phyloP scores from a whole-genome alignment of 2,888 invertebrate species.

The Congeria kusceri region DNA sequence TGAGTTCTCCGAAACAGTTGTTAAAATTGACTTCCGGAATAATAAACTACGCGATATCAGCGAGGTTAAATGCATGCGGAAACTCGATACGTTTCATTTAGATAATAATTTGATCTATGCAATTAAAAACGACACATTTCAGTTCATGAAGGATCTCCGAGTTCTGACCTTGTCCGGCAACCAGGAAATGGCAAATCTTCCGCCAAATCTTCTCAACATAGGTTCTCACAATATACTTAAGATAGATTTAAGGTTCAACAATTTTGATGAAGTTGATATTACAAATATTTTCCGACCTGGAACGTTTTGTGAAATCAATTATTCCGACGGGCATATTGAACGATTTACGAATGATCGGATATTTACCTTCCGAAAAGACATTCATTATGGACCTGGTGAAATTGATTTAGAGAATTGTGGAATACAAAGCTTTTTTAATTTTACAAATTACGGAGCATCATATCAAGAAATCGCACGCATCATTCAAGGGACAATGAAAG shows the following conservation, averaged over 20 bases:
- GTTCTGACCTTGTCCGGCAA: constrained; percentile 29
- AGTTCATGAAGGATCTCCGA: constrained; percentile 31
- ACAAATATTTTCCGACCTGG: constrained; percentile 39
- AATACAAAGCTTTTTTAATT: constrained; percentile 25
- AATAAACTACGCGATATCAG: constrained; percentile 24
- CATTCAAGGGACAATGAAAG: background rate
- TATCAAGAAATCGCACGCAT: background rate
- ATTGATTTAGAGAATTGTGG: constrained; percentile 15
- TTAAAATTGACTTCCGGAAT: constrained; percentile 35
- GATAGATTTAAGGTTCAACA: constrained; percentile 33
- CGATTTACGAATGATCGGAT: constrained; percentile 12
- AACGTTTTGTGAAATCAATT: constrained; percentile 25
- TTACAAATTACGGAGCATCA: constrained; percentile 5
- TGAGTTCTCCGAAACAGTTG: constrained; percentile 26
- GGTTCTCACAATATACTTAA: constrained; percentile 24
- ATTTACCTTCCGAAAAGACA: background rate
- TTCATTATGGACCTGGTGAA: constrained; percentile 28
- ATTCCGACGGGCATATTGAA: constrained; percentile 15
- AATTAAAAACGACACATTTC: constrained; percentile 33
- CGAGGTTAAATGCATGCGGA: constrained; percentile 21
- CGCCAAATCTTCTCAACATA: constrained; percentile 25
- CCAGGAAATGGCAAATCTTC: constrained; percentile 20
- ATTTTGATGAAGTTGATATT: constrained; percentile 21
- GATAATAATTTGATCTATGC: constrained; percentile 25
- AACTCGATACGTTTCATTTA: constrained; percentile 36